These are phyloP conservation scores for Balanococcus diminutus DNA, from an alignment of 2,888 invertebrate species.

Conservation along the genomic window DNA sequence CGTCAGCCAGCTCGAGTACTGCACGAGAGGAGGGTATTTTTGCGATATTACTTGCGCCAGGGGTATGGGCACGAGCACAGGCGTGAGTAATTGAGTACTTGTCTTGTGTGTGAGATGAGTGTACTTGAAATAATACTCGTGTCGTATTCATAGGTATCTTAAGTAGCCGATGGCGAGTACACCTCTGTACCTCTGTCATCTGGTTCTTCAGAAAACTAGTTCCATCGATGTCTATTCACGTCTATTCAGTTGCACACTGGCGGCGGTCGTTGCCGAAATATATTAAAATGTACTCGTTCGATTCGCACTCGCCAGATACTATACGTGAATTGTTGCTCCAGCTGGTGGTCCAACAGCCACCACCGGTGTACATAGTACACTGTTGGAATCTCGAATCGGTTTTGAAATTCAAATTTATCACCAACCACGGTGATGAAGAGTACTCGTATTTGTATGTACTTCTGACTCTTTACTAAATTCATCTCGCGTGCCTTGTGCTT, in stretches of 20 bases:
- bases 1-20: neutral
- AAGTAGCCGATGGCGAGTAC: neutral
- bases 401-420: neutral
- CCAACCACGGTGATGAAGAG: neutral
- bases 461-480: too few relatives aligned
- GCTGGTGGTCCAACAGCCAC: neutral
- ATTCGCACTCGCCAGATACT: neutral
- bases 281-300: neutral
- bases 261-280: neutral
- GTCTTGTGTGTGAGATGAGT: neutral
- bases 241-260: neutral
- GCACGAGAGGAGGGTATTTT: neutral
- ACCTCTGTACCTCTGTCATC: neutral
- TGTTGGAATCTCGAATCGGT: neutral
- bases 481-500: neutral
- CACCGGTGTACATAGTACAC: neutral
- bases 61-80: too few relatives aligned
- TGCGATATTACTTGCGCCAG: neutral
- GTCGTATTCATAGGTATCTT: neutral
- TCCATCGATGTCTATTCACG: neutral
- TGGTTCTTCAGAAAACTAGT: neutral
- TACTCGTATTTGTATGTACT: neutral
- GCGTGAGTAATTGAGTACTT: too few relatives aligned
- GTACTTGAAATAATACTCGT: neutral
- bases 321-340: too few relatives aligned